A percentile compares a stretch with the other conserved stretches of the same genome.
phyloP scores from a whole-genome alignment of 2,113 vertebrate species.

The Oceanodroma tethys region DNA sequence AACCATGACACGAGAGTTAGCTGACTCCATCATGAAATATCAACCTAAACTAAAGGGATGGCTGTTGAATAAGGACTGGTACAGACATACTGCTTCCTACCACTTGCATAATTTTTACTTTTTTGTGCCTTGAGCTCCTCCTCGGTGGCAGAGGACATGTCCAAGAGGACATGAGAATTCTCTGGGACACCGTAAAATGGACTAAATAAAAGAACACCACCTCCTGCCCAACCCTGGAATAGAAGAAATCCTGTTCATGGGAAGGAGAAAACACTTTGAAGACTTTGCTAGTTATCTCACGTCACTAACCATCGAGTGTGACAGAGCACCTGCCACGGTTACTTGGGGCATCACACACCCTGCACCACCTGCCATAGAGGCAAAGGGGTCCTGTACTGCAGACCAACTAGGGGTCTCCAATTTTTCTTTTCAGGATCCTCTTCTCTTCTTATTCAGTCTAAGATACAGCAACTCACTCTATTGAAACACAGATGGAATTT shows the following conservation, averaged over 20 bases:
- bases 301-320: background rate
- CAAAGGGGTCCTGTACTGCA: background rate
- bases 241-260: background rate
- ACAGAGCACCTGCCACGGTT: background rate
- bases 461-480: background rate
- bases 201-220: background rate
- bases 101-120: background rate
- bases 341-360: background rate
- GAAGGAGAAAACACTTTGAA: background rate
- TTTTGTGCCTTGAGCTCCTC: background rate
- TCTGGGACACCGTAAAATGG: background rate
- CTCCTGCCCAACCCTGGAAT: background rate
- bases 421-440: background rate
- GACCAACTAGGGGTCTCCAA: fast-evolving
- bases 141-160: background rate
- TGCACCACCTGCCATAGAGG: fast-evolving
- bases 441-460: background rate
- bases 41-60: background rate
- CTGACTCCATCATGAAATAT: background rate
- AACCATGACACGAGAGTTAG: background rate
- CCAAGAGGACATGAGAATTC: background rate
- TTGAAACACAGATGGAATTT: background rate
- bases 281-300: background rate
- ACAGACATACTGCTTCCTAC: background rate
- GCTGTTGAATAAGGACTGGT: background rate